Evolutionary conservation across 2,888 invertebrate genomes (phyloP), one percentile per base, ranked within the genome.

Genomic region (Morpho helenor): DNA sequence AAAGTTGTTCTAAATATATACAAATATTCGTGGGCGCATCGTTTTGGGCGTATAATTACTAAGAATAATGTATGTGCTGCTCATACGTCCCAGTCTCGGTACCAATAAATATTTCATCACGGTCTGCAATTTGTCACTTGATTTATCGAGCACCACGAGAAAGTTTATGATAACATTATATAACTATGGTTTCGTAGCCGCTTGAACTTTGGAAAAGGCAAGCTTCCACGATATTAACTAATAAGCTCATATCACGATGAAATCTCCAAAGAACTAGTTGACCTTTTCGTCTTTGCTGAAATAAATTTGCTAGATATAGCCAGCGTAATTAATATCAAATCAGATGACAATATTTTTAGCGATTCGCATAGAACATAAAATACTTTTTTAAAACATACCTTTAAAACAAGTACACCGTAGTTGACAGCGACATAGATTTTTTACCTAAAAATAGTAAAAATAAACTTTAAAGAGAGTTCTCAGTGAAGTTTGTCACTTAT

Each of bases 71-170:
- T 40, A 47, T 40, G 40, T 31, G 16, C 8, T 50, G 47, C 54
- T 56, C 50, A 62, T 43, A 44, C 44, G n/a, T 49, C 46, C 46
- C 44, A 10, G 44, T 53, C 53, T 48, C 42, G 41, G 31, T 40
- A 53, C 44, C 59, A 52, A 59, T 62, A 59, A 59, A 61, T 50
- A 44, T 59, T 61, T 52, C 46, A 42, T 51, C 44, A 47, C 23
- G 50, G 42, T 57, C 46, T 57, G 48, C 56, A 54, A 59, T 63
- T 61, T 61, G 59, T 63, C 59, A 54, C 52, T 53, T 61, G 61
- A 63, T 63, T 59, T 63, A 61, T 60, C 49, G 61, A 49, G 42
- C 22, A 52, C 49, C 49, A 44, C 48, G 54, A 61, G 59, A 58
- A 63, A 55, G 59, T 59, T 56, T 59, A 56, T 51, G 58, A 56